Conservation (phyloP, 2,888 invertebrate genomes). For the Smittia aterrima region DNA sequence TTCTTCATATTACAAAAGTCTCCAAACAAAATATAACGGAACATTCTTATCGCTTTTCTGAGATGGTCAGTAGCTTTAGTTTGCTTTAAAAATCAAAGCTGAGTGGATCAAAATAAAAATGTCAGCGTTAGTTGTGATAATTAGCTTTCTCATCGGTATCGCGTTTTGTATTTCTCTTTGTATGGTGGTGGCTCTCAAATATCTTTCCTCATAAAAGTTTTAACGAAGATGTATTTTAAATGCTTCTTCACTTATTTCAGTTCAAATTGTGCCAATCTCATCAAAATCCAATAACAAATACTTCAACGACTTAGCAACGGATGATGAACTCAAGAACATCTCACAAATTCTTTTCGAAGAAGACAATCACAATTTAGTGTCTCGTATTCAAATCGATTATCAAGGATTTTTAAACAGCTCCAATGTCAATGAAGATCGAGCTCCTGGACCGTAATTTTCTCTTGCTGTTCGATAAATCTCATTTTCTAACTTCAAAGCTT, state of each 20-base stretch:
- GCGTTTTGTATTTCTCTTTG: background rate
- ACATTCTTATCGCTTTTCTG: too few relatives aligned
- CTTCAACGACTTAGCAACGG: background rate
- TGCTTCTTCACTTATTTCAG: background rate
- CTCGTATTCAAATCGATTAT: background rate
- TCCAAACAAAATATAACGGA: too few relatives aligned
- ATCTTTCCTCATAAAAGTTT: background rate
- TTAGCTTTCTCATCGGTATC: background rate
- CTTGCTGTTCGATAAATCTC: background rate
- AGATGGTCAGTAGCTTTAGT: too few relatives aligned
- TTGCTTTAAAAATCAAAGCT: too few relatives aligned
- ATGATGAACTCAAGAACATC: conserved; percentile 10
- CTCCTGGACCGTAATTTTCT: conserved; percentile 76
- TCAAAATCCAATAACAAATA: background rate
- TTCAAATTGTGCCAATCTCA: background rate
- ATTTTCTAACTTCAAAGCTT: background rate
- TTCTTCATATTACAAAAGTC: too few relatives aligned
- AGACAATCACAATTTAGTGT: background rate
- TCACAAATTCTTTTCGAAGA: conserved; percentile 17
- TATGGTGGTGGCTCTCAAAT: background rate
- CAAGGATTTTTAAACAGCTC: background rate
- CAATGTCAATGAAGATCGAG: conserved; percentile 60
- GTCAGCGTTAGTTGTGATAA: too few relatives aligned
- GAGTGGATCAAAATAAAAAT: too few relatives aligned
- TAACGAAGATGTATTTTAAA: background rate